Evolutionary conservation across 2,113 vertebrate species (phyloP).

Genomic region (cattle (Bos taurus)): DNA sequence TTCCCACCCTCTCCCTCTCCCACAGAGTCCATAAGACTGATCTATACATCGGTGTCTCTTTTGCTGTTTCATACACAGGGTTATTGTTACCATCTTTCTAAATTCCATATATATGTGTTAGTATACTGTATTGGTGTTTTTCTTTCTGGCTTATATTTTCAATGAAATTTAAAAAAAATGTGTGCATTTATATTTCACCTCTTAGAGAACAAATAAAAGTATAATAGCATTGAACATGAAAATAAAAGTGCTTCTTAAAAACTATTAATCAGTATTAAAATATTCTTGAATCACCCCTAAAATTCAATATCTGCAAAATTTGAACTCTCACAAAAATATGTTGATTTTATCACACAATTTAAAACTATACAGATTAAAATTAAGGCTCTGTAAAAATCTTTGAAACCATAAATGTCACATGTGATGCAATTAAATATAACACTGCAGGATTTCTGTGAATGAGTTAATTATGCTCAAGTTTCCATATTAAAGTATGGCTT

Average conservation of each 20-base stretch:
- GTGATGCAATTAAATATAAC: background rate
- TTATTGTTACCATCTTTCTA: too few relatives aligned
- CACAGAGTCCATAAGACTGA: too few relatives aligned
- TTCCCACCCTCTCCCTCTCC: too few relatives aligned
- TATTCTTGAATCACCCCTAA: background rate
- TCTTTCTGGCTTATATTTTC: background rate
- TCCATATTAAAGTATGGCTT: background rate
- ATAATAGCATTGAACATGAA: background rate
- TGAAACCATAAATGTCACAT: background rate
- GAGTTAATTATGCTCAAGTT: background rate
- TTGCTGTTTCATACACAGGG: too few relatives aligned
- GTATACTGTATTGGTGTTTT: too few relatives aligned
- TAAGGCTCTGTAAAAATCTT: background rate
- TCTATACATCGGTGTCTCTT: too few relatives aligned
- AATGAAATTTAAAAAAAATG: background rate
- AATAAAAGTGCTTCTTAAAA: background rate
- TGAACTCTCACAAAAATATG: background rate
- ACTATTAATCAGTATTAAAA: background rate
- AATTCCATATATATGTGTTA: too few relatives aligned
- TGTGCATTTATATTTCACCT: background rate
- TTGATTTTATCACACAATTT: slow-evolving; percentile 30
- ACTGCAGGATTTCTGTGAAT: background rate
- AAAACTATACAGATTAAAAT: background rate
- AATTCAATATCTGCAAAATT: background rate
- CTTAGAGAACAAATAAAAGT: background rate